Conservation (phyloP, 2,113 vertebrate genomes). For the Sylvilagus bachmani region DNA sequence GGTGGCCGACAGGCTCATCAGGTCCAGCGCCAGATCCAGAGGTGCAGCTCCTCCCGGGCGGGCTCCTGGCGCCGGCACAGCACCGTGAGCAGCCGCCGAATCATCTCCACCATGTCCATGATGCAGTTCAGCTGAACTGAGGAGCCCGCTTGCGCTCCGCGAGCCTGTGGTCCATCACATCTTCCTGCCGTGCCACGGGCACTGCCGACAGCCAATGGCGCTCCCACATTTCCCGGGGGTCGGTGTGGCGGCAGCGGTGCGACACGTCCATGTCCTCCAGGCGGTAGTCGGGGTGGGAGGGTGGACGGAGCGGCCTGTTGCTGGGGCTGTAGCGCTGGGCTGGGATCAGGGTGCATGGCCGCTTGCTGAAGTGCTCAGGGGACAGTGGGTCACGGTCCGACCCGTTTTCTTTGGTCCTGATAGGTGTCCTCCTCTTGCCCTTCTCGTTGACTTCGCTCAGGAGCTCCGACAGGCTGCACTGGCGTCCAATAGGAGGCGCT, state of each 20-base stretch:
- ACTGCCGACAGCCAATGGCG: slow-evolving; percentile 92
- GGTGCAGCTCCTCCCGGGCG: slow-evolving; percentile 97
- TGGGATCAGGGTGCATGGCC: slow-evolving; percentile 97
- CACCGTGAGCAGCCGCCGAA: slow-evolving; percentile 95
- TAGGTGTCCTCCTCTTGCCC: slow-evolving; percentile 96
- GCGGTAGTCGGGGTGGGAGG: slow-evolving; percentile 90
- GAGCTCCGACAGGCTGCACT: slow-evolving; percentile 95
- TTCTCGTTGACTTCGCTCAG: slow-evolving; percentile 97
- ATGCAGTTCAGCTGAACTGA: slow-evolving; percentile 99
- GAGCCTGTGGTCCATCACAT: slow-evolving; percentile 97
- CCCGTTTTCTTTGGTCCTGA: slow-evolving; percentile 98
- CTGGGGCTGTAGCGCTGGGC: slow-evolving; percentile 96
- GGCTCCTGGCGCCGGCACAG: slow-evolving; percentile 98
- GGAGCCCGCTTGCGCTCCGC: no score
- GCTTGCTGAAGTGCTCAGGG: slow-evolving; percentile 94
- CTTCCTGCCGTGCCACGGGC: slow-evolving; percentile 94
- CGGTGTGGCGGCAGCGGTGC: slow-evolving; percentile 94
- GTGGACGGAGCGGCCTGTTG: slow-evolving; percentile 90
- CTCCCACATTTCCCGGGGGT: slow-evolving; percentile 93
- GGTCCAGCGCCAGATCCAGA: slow-evolving; percentile 97
- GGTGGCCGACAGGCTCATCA: slow-evolving; percentile 92
- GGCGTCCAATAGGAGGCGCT: slow-evolving; percentile 96
- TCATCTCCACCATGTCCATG: slow-evolving; percentile 99
- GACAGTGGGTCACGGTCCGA: slow-evolving; percentile 93
- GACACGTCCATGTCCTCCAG: slow-evolving; percentile 97